These are phyloP conservation scores for Euwallacea fornicatus DNA, from an alignment of 1,140 invertebrate genomes.

Conservation along the genomic window DNA sequence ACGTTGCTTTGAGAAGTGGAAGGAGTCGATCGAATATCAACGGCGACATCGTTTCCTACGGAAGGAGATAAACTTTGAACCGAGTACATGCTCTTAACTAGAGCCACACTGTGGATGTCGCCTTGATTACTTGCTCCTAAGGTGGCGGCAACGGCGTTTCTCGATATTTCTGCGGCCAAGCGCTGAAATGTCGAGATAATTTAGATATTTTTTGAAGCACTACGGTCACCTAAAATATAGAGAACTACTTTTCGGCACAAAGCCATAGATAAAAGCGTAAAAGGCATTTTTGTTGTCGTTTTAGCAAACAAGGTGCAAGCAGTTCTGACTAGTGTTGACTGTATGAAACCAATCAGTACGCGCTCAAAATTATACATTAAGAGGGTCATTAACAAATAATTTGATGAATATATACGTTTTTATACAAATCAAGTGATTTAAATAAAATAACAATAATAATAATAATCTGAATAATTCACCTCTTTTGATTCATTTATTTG, in stretches of 20 bases:
- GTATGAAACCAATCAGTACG: no score
- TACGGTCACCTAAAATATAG: no score
- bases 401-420: no score
- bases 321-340: no score
- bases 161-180: conserved; percentile 70
- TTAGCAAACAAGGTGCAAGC: no score
- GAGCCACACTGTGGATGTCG: conserved; percentile 38
- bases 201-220: no score
- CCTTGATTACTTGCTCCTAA: conserved; percentile 50
- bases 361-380: no score
- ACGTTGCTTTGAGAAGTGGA: conserved; percentile 40
- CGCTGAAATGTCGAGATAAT: conserved; percentile 51
- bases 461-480: conserved; percentile 53
- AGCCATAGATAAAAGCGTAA: no score
- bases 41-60: conserved; percentile 20
- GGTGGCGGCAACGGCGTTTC: conserved; percentile 62
- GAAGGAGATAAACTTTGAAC: conserved; percentile 21
- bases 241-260: no score
- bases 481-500: conserved; percentile 87
- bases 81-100: conserved; percentile 46
- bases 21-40: conserved; percentile 25
- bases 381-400: background rate
- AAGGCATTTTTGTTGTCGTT: no score
- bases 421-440: no score
- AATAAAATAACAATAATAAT: no score